Base-by-base conservation (phyloP, 2,797 vertebrate genomes). In the Tadarida brasiliensis region DNA sequence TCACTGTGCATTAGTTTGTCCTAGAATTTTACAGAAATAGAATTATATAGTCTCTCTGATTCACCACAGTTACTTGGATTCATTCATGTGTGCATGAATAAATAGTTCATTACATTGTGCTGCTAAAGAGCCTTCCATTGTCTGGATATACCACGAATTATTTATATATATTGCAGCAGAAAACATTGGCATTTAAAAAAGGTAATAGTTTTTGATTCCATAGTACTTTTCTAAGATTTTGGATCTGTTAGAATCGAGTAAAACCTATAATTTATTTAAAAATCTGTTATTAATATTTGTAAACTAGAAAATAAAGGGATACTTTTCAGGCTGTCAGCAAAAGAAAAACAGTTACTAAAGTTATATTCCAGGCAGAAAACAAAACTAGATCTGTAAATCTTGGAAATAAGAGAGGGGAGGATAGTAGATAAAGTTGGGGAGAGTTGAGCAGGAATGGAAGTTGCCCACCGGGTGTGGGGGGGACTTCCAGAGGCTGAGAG, bases 381-480 rank as follows among this genome's bases (percentile, higher is more conserved):
- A 39, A 49, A 80, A 51, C 63, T 4, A 9, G 28, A 17, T 30
- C 39, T 19, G 26, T 16, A n/a, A 17, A 2, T 68, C 35, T 54
- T 44, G 12, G 44, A 16, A 14, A 11, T 33, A 20, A 1, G 33
- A 44, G 4, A 8, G 51, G n/a, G 65, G 54, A 63, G 78, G 57
- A 39, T 20, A 11, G 47, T 33, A 47, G 26, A 7, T 28, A 1
- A 35, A 49, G 16, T 11, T 22, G 80, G 77, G 70, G 33, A 28
- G 71, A 20, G 11, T 5, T 1, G 19, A 57, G 11, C 16, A 24
- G 10, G 49, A 47, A 47, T 35, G 67, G 67, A 57, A 5, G 0
- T 1, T 12, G 11, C 24, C 33, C 5, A 1, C 5, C 15, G 7
- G 35, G 14, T 11, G 57, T 28, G 0, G 6, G 3, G n/a, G 17